phyloP scores from a whole-genome alignment of 2,113 vertebrate genomes.

The Polypterus senegalus region DNA sequence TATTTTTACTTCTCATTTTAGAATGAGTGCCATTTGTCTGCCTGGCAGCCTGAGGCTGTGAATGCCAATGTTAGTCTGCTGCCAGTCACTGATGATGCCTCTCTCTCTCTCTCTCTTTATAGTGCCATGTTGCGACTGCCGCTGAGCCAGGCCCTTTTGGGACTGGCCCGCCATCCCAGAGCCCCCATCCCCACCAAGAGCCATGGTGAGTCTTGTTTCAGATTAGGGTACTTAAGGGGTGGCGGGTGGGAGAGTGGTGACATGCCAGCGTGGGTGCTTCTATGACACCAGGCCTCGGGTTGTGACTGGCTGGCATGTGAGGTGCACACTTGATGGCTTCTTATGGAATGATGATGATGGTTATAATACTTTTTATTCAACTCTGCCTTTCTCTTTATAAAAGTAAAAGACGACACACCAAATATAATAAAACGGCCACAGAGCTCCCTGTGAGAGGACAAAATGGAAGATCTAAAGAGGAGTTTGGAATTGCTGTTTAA shows the following conservation, averaged over 20 bases:
- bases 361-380: no score
- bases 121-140: constrained; percentile 73
- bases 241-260: constrained; percentile 6
- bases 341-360: constrained; percentile 1
- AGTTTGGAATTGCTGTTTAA: no score
- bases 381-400: no score
- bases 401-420: no score
- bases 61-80: no score
- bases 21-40: no score
- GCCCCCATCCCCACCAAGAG: constrained; percentile 28
- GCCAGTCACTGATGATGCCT: neutral
- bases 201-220: constrained; percentile 49
- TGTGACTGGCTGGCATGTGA: neutral
- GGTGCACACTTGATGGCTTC: constrained; percentile 16
- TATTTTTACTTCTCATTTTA: no score
- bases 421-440: no score
- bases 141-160: constrained; percentile 47
- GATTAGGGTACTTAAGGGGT: neutral
- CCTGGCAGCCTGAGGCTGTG: no score
- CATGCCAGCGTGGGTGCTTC: neutral
- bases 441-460: no score
- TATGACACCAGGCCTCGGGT: no score
- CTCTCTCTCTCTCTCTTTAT: constrained; percentile 22
- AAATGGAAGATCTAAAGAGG: no score
- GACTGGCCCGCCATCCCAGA: constrained; percentile 40